Evolutionary conservation across 2,113 vertebrate genomes (phyloP).

Genomic region (Beaufortia kweichowensis): DNA sequence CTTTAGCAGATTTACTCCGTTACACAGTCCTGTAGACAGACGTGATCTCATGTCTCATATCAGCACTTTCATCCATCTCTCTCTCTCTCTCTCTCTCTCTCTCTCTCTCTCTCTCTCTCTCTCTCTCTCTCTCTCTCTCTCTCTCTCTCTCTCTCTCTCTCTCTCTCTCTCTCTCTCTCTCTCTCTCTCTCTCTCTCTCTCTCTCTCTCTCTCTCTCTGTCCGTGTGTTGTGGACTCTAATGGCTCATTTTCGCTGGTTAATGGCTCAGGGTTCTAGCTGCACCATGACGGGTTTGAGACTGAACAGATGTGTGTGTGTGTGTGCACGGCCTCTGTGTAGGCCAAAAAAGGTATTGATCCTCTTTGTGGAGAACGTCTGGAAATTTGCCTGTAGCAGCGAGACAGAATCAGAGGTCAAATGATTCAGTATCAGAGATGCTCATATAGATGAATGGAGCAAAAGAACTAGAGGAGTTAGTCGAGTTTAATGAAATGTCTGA

Average conservation of each 20-base stretch:
- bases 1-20: neutral
- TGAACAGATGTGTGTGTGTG: constrained; percentile 64
- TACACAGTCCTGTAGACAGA: constrained; percentile 1
- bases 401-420: neutral
- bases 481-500: neutral
- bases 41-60: constrained; percentile 40
- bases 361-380: constrained; percentile 66
- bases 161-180: neutral
- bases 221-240: constrained; percentile 2
- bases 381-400: constrained; percentile 59
- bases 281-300: constrained; percentile 53
- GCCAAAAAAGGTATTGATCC: constrained; percentile 76
- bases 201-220: neutral
- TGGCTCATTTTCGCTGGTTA: constrained; percentile 54
- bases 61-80: neutral
- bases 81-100: neutral
- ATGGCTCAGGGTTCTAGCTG: constrained; percentile 50
- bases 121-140: neutral
- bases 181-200: neutral
- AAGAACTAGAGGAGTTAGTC: neutral
- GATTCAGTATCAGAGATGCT: constrained; percentile 8
- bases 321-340: constrained; percentile 60
- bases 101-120: too few relatives aligned
- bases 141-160: neutral
- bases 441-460: neutral